Evolutionary conservation across 1,140 invertebrate genomes (phyloP), one percentile per base, ranked within the genome.

Genomic region (Bombus picipes): DNA sequence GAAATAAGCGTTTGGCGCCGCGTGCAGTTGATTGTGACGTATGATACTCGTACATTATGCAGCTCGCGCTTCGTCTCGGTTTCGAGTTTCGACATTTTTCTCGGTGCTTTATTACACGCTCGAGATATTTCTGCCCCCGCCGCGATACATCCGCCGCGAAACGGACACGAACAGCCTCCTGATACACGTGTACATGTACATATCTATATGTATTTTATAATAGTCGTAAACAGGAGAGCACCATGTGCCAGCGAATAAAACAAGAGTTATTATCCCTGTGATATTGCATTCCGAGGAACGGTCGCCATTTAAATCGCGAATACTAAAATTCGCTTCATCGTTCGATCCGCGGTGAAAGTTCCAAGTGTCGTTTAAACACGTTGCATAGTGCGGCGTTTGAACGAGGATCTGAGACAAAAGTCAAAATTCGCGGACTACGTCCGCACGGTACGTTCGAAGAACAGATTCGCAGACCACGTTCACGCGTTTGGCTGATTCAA

Each of bases 71-170:
- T 91, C 90, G 91, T 92, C 91, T 91, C 91, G 91, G 91, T 92
- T 92, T 92, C 92, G 91, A 92, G 91, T 92, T 92, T 92, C 91
- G 91, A 92, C 91, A 92, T 92, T 92, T 92, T 92, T 92, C 91
- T 92, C 91, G 82, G 88, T 90, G 89, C 91, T 91, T 92, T 91
- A 92, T 92, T 92, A 91, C 90, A 92, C 91, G 91, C 87, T 92
- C 88, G 90, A 92, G 91, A 92, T 92, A 92, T 92, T 92, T 92
- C 89, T 72, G 68, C 68, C 71, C 75, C 59, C 76, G 71, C 79
- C 76, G 85, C 86, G 88, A 92, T 91, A 92, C 85, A 89, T 91
- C 87, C 83, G 82, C 80, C 82, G 10, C 37, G 81, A 83, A 87
- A 85, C 84, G 76, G 85, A 87, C 77, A 72, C 84, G 78, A 47